Base-by-base conservation (phyloP, 2,888 invertebrate species). In the Amorpha juglandis region DNA sequence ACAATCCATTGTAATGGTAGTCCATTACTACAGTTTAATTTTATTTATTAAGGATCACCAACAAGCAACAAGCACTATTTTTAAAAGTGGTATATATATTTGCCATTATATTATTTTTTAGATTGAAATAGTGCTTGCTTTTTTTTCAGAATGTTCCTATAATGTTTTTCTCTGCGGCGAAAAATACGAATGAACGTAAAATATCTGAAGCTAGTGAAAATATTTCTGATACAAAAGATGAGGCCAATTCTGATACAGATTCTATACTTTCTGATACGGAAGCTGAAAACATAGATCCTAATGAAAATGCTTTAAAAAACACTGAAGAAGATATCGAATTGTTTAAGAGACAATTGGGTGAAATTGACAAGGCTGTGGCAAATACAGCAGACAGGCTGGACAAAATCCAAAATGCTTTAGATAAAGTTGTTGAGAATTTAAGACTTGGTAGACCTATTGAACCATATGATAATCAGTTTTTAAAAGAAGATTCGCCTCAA, bases 121-220 rank as follows among this genome's bases (percentile, higher is more conserved):
- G 1, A 16, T 7, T 0, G 14, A 2, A n/a, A 47, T 14, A 47
- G 4, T 14, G 2, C 14, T 14, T 45, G 14, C 11, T 14, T 45
- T 12, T 27, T 67, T 88, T 89, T 14, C 84, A 94, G 90, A 93
- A 95, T 66, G 94, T 98, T 1, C 94, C 94, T 55, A 96, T 97
- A 35, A 97, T 97, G 9, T 99, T 99, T 89, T 99, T 98, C 93
- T 99, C 98, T 0, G 99, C 99, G 0, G 94, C 95, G 1, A 87
- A 95, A 82, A 94, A 93, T 47, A 90, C 95, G 70, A 93, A 93
- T 75, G 89, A 91, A 70, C 87, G 87, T 58, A 91, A 90, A 80
- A 85, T 92, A 81, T 88, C 89, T 0, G 92, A 92, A 81, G 83
- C 86, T 50, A 84, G 80, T 62, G 78, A 80, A 12, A 78, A 78